Base-by-base conservation (phyloP, 2,797 vertebrate genomes). In the Helostoma temminkii region DNA sequence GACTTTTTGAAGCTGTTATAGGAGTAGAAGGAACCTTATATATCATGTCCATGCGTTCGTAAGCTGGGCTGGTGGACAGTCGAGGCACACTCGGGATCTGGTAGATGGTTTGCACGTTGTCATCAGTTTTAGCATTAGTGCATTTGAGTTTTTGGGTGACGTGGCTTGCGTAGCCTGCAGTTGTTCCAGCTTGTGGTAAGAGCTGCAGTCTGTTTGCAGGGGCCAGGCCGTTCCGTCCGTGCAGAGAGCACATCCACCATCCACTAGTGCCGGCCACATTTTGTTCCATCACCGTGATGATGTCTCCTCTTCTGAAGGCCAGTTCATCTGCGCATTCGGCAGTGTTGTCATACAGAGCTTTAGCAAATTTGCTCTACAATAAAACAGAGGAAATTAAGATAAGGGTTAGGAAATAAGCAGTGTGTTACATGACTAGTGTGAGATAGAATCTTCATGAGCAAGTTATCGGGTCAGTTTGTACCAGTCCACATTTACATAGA, bases 211-310 rank as follows among this genome's bases (percentile, higher is more conserved):
- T 95, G 81, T 98, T 98, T 43, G 97, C 97, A 0, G 98, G 98
- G 12, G 96, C 98, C 80, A 98, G 88, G n/a, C 98, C 98, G 34
- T 93, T 93, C 3, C 88, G 91, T 52, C 97, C 97, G 0, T 95
- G 93, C 15, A 98, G 92, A 21, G 93, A 93, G 46, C 98, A 99
- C 48, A 86, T 93, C 98, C 98, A 99, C 98, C 98, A 99, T 7
- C 97, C 97, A 1, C 92, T 91, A 0, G 94, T 97, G 39, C 93
- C 94, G 0, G 85, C 80, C 41, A 97, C 87, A 0, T 93, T 91
- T 16, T 93, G 94, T 49, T 97, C 92, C 70, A 98, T 88, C 66
- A 99, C 94, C 0, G 89, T 93, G 66, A 99, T 74, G 75, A 99
- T 95, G 89, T 99, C 97, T 0, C 96, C 97, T 64, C 91, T 93